Base-by-base conservation (phyloP, 2,797 vertebrate species). In the Scarus forsteni region DNA sequence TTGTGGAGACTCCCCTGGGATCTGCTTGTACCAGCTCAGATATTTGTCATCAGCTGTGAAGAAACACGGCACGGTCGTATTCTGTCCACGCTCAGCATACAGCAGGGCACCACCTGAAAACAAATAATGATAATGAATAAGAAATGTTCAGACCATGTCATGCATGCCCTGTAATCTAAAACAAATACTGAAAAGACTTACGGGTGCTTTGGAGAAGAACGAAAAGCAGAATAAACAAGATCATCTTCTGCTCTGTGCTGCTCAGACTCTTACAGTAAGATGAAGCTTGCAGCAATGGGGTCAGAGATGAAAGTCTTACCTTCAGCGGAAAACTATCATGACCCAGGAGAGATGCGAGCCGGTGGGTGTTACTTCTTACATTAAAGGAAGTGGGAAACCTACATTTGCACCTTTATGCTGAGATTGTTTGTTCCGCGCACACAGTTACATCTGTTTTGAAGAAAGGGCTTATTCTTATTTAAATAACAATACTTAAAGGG, bases 11-110 rank as follows among this genome's bases (percentile, higher is more conserved):
- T 77, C 66, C 45, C 85, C 85, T 49, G 71, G 48, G 3, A 62
- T 38, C 60, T 89, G 84, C 73, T 68, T 87, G 70, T 86, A 87
- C 87, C 87, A 89, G 3, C 5, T 64, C 44, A 83, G 36, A 42
- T 78, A 0, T n/a, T 1, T 49, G 34, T 4, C 6, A 2, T 0
- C 3, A 8, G 13, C n/a, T 18, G 5, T 0, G 19, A 58, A 50
- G 69, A 68, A 71, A 50, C 90, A 89, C 2, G 14, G 56, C 5
- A 89, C 40, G 66, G 67, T 84, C 55, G 84, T 81, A 36, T 54
- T 62, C 12, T 78, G 73, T 63, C 87, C 82, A 3, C 40, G 38
- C 42, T 63, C 38, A 9, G 66, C 34, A 1, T 66, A 75, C 40
- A 82, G 38, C 52, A 91, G 3, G 1, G 46, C 49, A 5, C 70